Evolutionary conservation across 2,113 vertebrate genomes (phyloP), one percentile per base, ranked within the genome.

Genomic region (Vireo altiloquus): DNA sequence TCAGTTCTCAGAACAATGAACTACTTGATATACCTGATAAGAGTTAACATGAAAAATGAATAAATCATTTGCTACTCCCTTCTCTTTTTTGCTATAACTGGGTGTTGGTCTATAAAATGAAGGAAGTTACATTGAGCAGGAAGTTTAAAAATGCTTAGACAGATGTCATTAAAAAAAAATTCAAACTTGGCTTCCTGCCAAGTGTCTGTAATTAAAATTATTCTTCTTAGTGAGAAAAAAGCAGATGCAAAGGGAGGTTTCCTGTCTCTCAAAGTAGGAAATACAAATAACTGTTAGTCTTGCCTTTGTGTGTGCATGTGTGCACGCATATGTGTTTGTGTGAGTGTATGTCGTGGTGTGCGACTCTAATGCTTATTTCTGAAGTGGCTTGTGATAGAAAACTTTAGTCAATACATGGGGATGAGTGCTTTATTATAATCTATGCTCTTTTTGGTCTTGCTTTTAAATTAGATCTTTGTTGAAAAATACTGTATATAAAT

Each of bases 141-240:
- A 96, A 97, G 90, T 97, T 96, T 94, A 92, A 94, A 96, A 96
- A 93, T 81, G 94, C 95, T 97, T 94, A 95, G 95, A 94, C 96
- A 97, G 94, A 97, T 97, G 94, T 95, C 95, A 95, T 96, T 89
- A n/a, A 70, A 89, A 87, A 91, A 87, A 80, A 77, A 68, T 59
- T 76, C 68, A n/a, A 81, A 92, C 70, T 80, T 97, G 96, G 96
- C 94, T 81, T 95, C 72, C 92, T 96, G 94, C 94, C 96, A 97
- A 94, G 77, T 75, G 66, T 64, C 89, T 97, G 93, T 93, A 97
- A 97, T 97, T 97, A 97, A 96, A 97, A 96, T 97, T 96, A 93
- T 95, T 97, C 82, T 95, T 95, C 82, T 93, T 86, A 91, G 91
- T 85, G 89, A 95, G 93, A 96, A 95, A 96, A 97, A 97, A 95